A percentile compares a stretch with the other conserved stretches of the same genome.
These are phyloP conservation scores for Lasius platythorax DNA, from an alignment of 2,888 invertebrate species.

Conservation along the genomic window DNA sequence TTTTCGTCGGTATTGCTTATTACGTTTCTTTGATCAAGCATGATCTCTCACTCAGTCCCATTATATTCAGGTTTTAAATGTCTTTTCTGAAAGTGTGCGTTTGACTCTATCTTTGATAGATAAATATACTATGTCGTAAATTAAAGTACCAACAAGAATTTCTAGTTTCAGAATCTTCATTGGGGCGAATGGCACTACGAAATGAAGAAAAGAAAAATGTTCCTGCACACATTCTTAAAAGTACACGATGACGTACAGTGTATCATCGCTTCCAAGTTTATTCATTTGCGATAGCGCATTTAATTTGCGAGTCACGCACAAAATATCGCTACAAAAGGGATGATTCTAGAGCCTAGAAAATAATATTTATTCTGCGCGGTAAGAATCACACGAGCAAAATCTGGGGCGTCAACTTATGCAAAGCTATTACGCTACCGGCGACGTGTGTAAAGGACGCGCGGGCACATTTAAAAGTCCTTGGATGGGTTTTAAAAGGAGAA, in stretches of 20 bases:
- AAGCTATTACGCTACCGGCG: slow-evolving; percentile 48
- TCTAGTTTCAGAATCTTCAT: not conserved
- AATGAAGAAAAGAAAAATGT: not conserved
- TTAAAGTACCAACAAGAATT: not conserved
- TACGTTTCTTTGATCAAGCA: slow-evolving; percentile 27
- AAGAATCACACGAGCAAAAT: not conserved
- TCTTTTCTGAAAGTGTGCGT: not conserved
- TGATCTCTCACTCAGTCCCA: slow-evolving; percentile 16
- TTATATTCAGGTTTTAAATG: slow-evolving; percentile 4
- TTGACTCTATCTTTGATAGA: not conserved
- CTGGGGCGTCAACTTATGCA: slow-evolving; percentile 7
- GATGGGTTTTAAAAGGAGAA: slow-evolving; percentile 56
- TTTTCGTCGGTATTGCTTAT: slow-evolving; percentile 27
- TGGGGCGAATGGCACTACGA: not conserved
- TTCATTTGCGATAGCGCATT: slow-evolving; percentile 28
- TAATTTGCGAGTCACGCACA: slow-evolving; percentile 35
- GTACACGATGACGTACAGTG: not conserved
- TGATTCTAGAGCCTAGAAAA: slow-evolving; percentile 18
- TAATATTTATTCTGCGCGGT: slow-evolving; percentile 23
- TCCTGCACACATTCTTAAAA: not conserved
- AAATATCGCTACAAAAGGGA: not conserved
- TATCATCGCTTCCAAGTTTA: slow-evolving; percentile 4
- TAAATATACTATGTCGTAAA: not conserved
- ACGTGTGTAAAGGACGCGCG: slow-evolving; percentile 59
- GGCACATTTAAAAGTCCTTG: slow-evolving; percentile 53